These are phyloP conservation scores for Andrena minutula DNA, from an alignment of 2,888 invertebrate species.

Conservation along the genomic window DNA sequence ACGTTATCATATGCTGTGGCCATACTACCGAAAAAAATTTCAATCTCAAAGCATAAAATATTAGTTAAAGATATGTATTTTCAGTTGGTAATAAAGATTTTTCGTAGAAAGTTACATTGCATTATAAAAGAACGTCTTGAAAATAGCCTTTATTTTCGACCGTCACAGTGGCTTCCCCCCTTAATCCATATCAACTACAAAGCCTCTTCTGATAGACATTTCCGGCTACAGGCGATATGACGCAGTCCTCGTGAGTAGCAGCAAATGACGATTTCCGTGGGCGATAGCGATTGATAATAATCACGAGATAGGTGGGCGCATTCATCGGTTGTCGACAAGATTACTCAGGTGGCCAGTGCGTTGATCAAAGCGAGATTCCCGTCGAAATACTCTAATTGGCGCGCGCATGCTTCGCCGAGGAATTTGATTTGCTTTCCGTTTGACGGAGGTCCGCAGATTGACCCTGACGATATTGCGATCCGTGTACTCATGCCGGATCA, in stretches of 20 bases:
- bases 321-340: constrained; percentile 66
- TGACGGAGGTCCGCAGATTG: constrained; percentile 70
- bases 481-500: constrained; percentile 54
- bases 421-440: constrained; percentile 78
- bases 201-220: not conserved
- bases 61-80: too few relatives aligned
- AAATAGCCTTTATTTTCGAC: too few relatives aligned
- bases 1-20: too few relatives aligned
- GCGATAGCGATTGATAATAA: constrained; percentile 64
- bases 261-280: constrained; percentile 14
- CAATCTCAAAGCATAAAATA: too few relatives aligned
- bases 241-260: not conserved
- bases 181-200: too few relatives aligned
- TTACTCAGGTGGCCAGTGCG: constrained; percentile 68
- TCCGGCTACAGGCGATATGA: not conserved
- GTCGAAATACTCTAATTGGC: constrained; percentile 72
- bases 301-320: constrained; percentile 49
- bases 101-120: too few relatives aligned
- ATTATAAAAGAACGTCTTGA: too few relatives aligned
- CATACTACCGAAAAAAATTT: too few relatives aligned
- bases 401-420: constrained; percentile 68
- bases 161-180: too few relatives aligned
- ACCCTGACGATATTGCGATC: constrained; percentile 73
- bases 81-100: too few relatives aligned
- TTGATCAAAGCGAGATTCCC: constrained; percentile 74